Conservation (phyloP, 2,797 vertebrate genomes). For the Notoglanidium macrostoma region DNA sequence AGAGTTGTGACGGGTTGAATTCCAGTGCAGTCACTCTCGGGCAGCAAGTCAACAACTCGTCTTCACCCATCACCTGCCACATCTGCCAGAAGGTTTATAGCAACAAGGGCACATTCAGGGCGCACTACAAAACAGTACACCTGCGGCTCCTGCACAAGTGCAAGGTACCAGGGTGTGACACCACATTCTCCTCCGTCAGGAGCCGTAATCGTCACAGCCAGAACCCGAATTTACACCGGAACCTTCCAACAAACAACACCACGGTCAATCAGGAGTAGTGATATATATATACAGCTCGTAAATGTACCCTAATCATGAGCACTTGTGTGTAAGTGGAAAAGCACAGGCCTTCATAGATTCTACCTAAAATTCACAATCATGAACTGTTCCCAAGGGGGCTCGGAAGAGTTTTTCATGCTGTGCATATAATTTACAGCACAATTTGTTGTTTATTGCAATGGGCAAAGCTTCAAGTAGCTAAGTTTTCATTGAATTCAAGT, state of each 20-base stretch:
- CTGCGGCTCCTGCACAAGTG: slow-evolving; percentile 94
- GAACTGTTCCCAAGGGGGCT: not conserved
- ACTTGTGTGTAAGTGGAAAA: slow-evolving; percentile 21
- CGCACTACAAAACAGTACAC: slow-evolving; percentile 97
- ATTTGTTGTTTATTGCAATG: not conserved
- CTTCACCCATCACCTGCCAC: slow-evolving; percentile 90
- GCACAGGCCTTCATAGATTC: not conserved
- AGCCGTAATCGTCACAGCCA: slow-evolving; percentile 96
- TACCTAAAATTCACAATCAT: slow-evolving; percentile 6
- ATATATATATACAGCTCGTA: not conserved
- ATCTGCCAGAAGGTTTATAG: slow-evolving; percentile 96
- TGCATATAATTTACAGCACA: not conserved
- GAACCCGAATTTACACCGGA: slow-evolving; percentile 96
- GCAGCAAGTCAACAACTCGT: slow-evolving; percentile 69
- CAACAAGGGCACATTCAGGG: slow-evolving; percentile 95
- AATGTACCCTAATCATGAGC: slow-evolving; percentile 29
- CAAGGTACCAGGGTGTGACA: slow-evolving; percentile 92
- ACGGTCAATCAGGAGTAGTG: slow-evolving; percentile 63
- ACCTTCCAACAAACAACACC: slow-evolving; percentile 71
- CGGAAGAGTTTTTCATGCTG: not conserved
- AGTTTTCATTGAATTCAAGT: not conserved
- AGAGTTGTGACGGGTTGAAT: slow-evolving; percentile 80
- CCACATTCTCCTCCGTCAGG: slow-evolving; percentile 92
- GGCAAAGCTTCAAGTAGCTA: slow-evolving; percentile 3
- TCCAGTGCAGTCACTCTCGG: slow-evolving; percentile 68